phyloP scores from a whole-genome alignment of 2,113 vertebrate genomes.

The Thymallus thymallus region DNA sequence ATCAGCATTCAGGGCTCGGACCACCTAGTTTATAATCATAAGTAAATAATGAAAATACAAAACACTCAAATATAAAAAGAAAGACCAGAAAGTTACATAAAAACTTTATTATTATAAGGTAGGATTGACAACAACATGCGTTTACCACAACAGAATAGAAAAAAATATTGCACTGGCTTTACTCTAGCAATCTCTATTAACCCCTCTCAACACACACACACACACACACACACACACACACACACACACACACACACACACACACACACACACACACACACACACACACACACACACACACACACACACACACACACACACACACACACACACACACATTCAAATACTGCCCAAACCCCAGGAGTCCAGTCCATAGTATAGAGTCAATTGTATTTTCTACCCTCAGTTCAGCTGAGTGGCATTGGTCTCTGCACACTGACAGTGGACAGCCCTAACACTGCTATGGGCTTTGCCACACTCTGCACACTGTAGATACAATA shows the following conservation, averaged over 20 bases:
- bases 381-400: neutral
- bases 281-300: slow-evolving; percentile 19
- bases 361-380: neutral
- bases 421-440: slow-evolving; percentile 15
- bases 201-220: slow-evolving; percentile 15
- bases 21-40: too few relatives aligned
- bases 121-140: slow-evolving; percentile 58
- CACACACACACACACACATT: slow-evolving; percentile 16
- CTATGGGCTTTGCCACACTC: neutral
- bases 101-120: slow-evolving; percentile 74
- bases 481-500: slow-evolving; percentile 1
- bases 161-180: slow-evolving; percentile 54
- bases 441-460: slow-evolving; percentile 16
- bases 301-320: slow-evolving; percentile 16
- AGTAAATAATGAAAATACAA: neutral
- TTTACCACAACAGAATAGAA: neutral
- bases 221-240: slow-evolving; percentile 20
- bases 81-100: slow-evolving; percentile 36
- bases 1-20: too few relatives aligned
- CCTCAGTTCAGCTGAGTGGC: neutral
- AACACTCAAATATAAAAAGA: slow-evolving; percentile 15
- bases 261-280: slow-evolving; percentile 13
- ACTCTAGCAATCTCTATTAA: slow-evolving; percentile 45
- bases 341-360: neutral
- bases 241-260: slow-evolving; percentile 21